Percentiles rank a stretch among this genome's conserved stretches.
Conservation (phyloP, 2,113 vertebrate species). For the Hemiprocne comata region DNA sequence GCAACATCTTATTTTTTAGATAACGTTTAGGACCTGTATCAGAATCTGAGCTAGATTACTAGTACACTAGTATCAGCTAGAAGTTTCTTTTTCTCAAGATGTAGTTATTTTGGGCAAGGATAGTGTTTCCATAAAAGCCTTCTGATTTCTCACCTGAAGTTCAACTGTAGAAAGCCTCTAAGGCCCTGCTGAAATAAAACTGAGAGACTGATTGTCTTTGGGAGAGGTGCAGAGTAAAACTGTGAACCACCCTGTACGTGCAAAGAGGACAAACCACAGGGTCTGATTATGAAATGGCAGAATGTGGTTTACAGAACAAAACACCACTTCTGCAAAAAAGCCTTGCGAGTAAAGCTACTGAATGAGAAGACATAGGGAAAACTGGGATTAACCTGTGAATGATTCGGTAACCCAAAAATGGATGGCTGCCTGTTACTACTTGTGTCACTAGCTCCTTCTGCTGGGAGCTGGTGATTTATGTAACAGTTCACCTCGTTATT, state of each 20-base stretch:
- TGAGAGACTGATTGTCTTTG: neutral
- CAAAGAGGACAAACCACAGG: neutral
- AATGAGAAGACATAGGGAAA: neutral
- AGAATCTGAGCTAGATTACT: neutral
- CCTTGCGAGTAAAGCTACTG: neutral
- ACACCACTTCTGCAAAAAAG: neutral
- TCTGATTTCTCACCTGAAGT: neutral
- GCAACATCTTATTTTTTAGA: neutral
- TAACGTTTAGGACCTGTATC: neutral
- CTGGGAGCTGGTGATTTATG: neutral
- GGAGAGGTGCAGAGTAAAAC: neutral
- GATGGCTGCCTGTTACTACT: neutral
- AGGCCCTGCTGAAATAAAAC: neutral
- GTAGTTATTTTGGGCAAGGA: neutral
- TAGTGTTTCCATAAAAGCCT: neutral
- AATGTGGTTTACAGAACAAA: neutral
- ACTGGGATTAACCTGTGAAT: neutral
- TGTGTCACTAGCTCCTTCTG: neutral
- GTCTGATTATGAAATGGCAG: neutral
- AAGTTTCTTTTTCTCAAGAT: neutral
- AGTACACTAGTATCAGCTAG: neutral
- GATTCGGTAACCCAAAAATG: neutral
- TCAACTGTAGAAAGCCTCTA: neutral
- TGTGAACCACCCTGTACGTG: neutral
- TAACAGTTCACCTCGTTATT: too few species aligned